Conservation (phyloP, 2,888 invertebrate species). For the Blastobasis adustella region DNA sequence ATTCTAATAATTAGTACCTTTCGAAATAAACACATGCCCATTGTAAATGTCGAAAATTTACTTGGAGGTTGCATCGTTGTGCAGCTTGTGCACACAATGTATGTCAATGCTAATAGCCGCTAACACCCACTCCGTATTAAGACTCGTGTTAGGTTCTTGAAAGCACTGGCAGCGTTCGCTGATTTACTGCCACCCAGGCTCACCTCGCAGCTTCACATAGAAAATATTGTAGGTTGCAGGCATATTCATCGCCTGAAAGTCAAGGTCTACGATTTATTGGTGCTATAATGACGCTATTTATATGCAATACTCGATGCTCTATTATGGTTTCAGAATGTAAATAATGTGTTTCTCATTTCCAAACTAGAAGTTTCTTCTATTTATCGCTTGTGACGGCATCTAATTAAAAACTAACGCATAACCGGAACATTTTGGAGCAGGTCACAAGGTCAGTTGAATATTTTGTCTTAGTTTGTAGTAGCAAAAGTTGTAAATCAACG, state of each 20-base stretch:
- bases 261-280: slow-evolving; percentile 4
- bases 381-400: too few relatives aligned
- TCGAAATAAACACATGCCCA: slow-evolving; percentile 33
- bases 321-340: too few relatives aligned
- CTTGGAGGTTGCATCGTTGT: slow-evolving; percentile 31
- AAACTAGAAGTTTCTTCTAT: too few relatives aligned
- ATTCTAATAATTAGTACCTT: slow-evolving; percentile 18
- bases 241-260: slow-evolving; percentile 6
- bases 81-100: slow-evolving; percentile 24
- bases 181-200: slow-evolving; percentile 30
- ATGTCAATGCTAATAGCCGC: slow-evolving; percentile 62
- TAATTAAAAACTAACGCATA: background rate
- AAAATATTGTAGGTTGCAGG: slow-evolving; percentile 9
- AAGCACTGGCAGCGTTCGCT: slow-evolving; percentile 31
- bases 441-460: slow-evolving; percentile 1
- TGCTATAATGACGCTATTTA: background rate
- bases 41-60: slow-evolving; percentile 45
- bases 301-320: too few relatives aligned
- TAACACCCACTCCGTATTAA: slow-evolving; percentile 49
- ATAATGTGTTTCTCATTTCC: too few relatives aligned
- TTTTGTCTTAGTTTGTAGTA: too few relatives aligned
- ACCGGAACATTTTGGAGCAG: slow-evolving; percentile 5
- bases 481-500: too few relatives aligned
- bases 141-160: slow-evolving; percentile 44
- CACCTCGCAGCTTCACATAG: slow-evolving; percentile 12